These are phyloP conservation scores for Chrysoperla carnea DNA, from an alignment of 1,140 invertebrate genomes.

Conservation along the genomic window DNA sequence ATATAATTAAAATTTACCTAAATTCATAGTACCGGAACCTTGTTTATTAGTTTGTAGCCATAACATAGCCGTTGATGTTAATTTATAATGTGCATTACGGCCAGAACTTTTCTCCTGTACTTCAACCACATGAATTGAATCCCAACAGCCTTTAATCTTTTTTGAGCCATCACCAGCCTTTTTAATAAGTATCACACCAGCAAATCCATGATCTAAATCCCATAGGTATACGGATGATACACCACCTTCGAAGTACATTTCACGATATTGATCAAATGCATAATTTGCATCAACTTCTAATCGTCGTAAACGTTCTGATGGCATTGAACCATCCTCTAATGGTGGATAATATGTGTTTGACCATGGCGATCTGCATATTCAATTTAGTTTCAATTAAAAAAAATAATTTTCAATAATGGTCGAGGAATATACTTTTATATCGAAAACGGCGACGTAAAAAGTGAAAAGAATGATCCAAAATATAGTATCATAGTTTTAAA, in stretches of 20 bases:
- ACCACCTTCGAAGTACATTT: conserved; percentile 99
- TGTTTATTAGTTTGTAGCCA: conserved; percentile 98
- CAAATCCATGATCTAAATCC: conserved; percentile 98
- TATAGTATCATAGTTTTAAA: background rate
- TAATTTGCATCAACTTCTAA: conserved; percentile 96
- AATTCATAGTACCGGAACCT: conserved; percentile 94
- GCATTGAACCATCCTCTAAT: conserved; percentile 95
- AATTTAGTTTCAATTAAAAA: no score
- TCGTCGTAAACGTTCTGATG: conserved; percentile 87
- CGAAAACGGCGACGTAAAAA: no score
- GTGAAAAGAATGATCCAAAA: no score
- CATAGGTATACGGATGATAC: conserved; percentile 98
- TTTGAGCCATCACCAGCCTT: conserved; percentile 94
- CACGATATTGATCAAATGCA: conserved; percentile 96
- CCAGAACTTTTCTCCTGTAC: conserved; percentile 91
- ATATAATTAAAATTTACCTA: no score
- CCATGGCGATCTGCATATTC: conserved; percentile 93
- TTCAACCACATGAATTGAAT: conserved; percentile 98
- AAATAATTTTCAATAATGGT: no score
- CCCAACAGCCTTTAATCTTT: conserved; percentile 98
- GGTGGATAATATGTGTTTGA: conserved; percentile 97
- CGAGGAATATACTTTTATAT: no score
- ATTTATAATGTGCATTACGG: conserved; percentile 91
- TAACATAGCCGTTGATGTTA: conserved; percentile 97
- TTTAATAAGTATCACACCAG: conserved; percentile 95